A percentile compares a stretch with the other conserved stretches of the same genome.
Conservation (phyloP, 2,888 invertebrate species). For the Globia sparganii region DNA sequence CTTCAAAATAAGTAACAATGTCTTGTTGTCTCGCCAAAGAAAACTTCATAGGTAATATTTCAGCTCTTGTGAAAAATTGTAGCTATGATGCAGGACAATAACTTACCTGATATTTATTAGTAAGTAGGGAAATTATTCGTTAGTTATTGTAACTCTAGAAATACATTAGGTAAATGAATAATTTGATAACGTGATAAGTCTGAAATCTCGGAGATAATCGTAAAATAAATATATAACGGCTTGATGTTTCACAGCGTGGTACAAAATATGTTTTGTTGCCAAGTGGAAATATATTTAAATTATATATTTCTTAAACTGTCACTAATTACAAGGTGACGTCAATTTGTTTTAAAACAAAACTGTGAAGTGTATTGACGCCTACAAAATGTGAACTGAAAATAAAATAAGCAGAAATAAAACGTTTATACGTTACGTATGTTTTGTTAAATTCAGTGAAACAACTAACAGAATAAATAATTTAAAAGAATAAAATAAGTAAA, state of each 20-base stretch:
- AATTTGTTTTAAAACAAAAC: constrained; percentile 16
- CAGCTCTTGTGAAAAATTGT: background rate
- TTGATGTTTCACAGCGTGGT: background rate
- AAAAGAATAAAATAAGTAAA: background rate
- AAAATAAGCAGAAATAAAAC: background rate
- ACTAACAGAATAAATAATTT: background rate
- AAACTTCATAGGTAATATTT: background rate
- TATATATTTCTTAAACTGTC: background rate
- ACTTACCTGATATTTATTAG: background rate
- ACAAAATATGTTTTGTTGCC: constrained; percentile 22
- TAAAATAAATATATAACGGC: constrained; percentile 13
- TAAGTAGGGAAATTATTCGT: background rate
- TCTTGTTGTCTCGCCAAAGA: background rate
- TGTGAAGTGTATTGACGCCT: constrained; percentile 2
- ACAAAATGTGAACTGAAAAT: background rate
- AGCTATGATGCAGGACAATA: too few relatives aligned
- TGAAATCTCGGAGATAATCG: constrained; percentile 1
- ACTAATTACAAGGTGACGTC: constrained; percentile 8
- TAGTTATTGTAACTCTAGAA: background rate
- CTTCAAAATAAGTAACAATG: background rate
- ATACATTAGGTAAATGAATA: too few relatives aligned
- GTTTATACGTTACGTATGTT: background rate
- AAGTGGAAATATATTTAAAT: constrained; percentile 16
- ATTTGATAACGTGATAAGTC: background rate
- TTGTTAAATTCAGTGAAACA: background rate